Evolutionary conservation across 2,888 invertebrate genomes (phyloP), one percentile per base, ranked within the genome.

Genomic region (Chorisops tibialis): DNA sequence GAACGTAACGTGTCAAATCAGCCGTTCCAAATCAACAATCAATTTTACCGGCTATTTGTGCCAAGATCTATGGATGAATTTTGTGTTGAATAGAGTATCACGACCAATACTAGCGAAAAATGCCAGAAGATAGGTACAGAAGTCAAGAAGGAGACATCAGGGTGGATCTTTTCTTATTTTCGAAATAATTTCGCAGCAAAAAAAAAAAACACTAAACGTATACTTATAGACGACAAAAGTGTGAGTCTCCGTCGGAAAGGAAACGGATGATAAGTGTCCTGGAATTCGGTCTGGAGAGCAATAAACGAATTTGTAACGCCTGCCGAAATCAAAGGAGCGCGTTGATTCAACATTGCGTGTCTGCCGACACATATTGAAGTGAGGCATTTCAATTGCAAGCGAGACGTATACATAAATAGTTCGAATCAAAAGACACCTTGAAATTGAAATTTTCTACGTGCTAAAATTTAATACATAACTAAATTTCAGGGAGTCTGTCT

Each of bases 1-100:
- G 19, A 43, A 56, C 45, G 56, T 43, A 56, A 56, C 56, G 56
- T 45, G 56, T 56, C 56, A 43, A 56, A 56, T 56, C 56, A 56
- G n/a, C 56, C 56, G 19, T 56, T 43, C 24, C 56, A 7, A 56
- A 56, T 56, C 56, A 45, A 56, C 56, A 56, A 56, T 56, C 56
- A 56, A 56, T 56, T 56, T 56, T 45, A 43, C 43, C 56, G 56
- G 43, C 45, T 45, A 43, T 56, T 56, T 56, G n/a, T 19, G 43
- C 43, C 43, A 56, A 56, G 56, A 56, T 56, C 56, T 56, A 56
- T 56, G 56, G 56, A 30, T 18, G 43, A 35, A 56, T 54, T 54
- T 39, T 14, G n/a, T n/a, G n/a, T 54, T 7, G 52, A 54, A 22
- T 18, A 21, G 35, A 35, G 30, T n/a, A n/a, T n/a, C n/a, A n/a